These are phyloP conservation scores for Eptesicus fuscus DNA, from an alignment of 2,113 vertebrate genomes.

Conservation along the genomic window DNA sequence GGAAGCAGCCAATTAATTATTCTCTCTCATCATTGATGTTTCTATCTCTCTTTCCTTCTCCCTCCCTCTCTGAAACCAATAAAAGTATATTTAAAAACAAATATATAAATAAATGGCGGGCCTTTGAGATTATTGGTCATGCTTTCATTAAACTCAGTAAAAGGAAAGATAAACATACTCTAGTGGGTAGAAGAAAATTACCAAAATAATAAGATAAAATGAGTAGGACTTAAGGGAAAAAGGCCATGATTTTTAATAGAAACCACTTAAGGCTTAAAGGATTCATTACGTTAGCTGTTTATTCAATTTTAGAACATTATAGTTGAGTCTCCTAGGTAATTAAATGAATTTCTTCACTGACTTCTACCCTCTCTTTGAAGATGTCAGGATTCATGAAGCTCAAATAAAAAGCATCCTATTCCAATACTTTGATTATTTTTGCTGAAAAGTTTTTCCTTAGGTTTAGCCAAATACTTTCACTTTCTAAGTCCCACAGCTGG, in stretches of 20 bases:
- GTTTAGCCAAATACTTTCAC: neutral
- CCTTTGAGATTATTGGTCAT: neutral
- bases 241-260: slow-evolving; percentile 25
- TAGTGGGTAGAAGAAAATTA: neutral
- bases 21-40: no score
- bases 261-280: slow-evolving; percentile 9
- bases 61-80: no score
- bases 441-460: neutral
- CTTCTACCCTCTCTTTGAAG: slow-evolving; percentile 30
- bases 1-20: no score
- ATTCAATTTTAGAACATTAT: slow-evolving; percentile 21
- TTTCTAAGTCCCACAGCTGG: neutral
- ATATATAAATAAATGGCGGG: neutral
- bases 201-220: slow-evolving; percentile 17
- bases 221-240: neutral
- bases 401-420: neutral
- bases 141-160: neutral
- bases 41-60: no score
- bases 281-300: slow-evolving; percentile 23
- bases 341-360: slow-evolving; percentile 17
- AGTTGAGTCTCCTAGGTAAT: neutral
- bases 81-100: no score
- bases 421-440: slow-evolving; percentile 36
- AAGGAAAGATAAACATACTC: neutral
- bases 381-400: neutral